Evolutionary conservation across 2,113 vertebrate species (phyloP).

Genomic region (Mormoops blainvillei): DNA sequence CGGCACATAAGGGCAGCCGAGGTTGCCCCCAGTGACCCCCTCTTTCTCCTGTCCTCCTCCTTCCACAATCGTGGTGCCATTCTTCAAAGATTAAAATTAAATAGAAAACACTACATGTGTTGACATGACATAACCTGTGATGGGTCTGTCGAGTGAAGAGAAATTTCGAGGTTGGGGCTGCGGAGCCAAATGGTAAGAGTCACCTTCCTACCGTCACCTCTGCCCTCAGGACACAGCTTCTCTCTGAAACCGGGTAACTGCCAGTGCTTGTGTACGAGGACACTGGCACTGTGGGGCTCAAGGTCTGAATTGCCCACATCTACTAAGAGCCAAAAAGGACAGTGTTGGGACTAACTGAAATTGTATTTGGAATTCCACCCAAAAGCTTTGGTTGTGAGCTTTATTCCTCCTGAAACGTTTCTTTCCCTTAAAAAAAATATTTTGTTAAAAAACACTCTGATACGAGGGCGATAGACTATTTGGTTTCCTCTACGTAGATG

Average conservation of each 20-base stretch:
- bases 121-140: slow-evolving; percentile 46
- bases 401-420: slow-evolving; percentile 80
- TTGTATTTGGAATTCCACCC: slow-evolving; percentile 68
- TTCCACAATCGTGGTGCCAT: slow-evolving; percentile 12
- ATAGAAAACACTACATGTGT: slow-evolving; percentile 20
- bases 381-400: slow-evolving; percentile 78
- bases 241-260: slow-evolving; percentile 37
- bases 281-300: slow-evolving; percentile 49
- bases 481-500: slow-evolving; percentile 99
- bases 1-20: background rate
- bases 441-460: slow-evolving; percentile 97
- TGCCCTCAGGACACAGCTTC: background rate
- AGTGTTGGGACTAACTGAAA: slow-evolving; percentile 66
- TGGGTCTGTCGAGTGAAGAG: slow-evolving; percentile 32
- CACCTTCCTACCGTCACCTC: background rate
- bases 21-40: background rate
- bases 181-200: background rate
- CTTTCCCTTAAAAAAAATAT: slow-evolving; percentile 89
- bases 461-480: slow-evolving; percentile 98
- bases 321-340: slow-evolving; percentile 63
- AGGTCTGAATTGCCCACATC: slow-evolving; percentile 60
- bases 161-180: background rate
- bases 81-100: slow-evolving; percentile 58
- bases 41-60: background rate
- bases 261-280: background rate